These are phyloP conservation scores for Aramus guarauna DNA, from an alignment of 2,113 vertebrate species.

Conservation along the genomic window DNA sequence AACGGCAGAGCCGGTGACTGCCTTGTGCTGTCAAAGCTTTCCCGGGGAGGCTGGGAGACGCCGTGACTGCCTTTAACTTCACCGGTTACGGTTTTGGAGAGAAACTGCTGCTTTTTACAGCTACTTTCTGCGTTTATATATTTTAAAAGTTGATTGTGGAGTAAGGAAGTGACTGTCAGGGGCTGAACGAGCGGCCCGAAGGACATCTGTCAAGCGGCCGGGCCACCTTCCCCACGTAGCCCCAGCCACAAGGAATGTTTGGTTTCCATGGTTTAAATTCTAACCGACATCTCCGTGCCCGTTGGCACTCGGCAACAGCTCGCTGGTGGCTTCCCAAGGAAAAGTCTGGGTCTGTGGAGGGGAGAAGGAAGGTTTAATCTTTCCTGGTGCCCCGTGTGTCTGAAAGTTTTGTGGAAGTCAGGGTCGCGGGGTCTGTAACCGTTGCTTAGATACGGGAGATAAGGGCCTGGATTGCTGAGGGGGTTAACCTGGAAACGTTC, in stretches of 20 bases:
- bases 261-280: not conserved
- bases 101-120: not conserved
- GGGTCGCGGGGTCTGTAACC: not conserved
- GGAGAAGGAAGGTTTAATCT: not conserved
- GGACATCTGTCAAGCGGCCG: not conserved
- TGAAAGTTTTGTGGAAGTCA: too few relatives aligned
- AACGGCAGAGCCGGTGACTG: not conserved
- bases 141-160: not conserved
- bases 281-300: too few relatives aligned
- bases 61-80: not conserved
- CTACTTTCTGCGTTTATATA: accelerated
- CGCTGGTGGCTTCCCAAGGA: not conserved
- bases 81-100: too few relatives aligned
- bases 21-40: not conserved
- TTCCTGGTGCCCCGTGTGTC: not conserved
- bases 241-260: not conserved
- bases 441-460: too few relatives aligned
- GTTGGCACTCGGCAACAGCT: not conserved
- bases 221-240: not conserved
- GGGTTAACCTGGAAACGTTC: not conserved
- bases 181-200: not conserved
- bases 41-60: too few relatives aligned
- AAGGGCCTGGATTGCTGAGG: not conserved
- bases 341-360: too few relatives aligned
- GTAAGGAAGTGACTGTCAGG: not conserved